Conservation (phyloP, 2,113 vertebrate genomes). For the Callocephalon fimbriatum region DNA sequence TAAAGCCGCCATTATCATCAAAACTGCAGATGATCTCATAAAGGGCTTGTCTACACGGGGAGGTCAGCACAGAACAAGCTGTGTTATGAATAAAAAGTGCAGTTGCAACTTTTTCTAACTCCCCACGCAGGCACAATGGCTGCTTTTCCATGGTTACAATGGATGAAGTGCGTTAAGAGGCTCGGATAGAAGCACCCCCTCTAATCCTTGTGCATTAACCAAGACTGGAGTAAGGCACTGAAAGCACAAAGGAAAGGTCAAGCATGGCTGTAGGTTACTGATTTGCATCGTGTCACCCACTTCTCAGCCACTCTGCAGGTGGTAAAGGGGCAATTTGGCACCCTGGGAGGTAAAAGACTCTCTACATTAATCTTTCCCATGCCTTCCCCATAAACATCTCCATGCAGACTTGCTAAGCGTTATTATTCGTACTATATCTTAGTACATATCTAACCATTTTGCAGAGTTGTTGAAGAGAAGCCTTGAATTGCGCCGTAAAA, state of each 20-base stretch:
- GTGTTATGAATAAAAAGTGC: slow-evolving; percentile 35
- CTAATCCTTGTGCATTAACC: not conserved
- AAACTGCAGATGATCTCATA: slow-evolving; percentile 69
- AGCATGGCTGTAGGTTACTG: not conserved
- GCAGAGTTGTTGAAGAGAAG: not conserved
- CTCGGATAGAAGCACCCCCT: rapidly evolving
- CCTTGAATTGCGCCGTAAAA: not conserved
- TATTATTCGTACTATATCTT: too few relatives aligned
- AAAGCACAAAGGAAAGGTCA: not conserved
- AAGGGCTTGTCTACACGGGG: slow-evolving; percentile 45
- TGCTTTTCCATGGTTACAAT: rapidly evolving
- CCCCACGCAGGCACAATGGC: rapidly evolving
- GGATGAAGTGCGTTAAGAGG: rapidly evolving
- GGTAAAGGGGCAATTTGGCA: not conserved
- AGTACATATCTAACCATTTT: rapidly evolving
- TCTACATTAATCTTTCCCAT: not conserved
- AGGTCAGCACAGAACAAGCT: slow-evolving; percentile 37
- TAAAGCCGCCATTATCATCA: slow-evolving; percentile 62
- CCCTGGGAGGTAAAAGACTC: rapidly evolving
- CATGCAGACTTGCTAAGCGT: rapidly evolving
- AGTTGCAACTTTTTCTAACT: not conserved
- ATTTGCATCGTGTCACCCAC: rapidly evolving
- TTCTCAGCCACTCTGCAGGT: not conserved
- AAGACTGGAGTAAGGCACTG: too few relatives aligned
- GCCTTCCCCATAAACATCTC: too few relatives aligned